phyloP scores from a whole-genome alignment of 2,113 vertebrate genomes.

The Callocephalon fimbriatum region DNA sequence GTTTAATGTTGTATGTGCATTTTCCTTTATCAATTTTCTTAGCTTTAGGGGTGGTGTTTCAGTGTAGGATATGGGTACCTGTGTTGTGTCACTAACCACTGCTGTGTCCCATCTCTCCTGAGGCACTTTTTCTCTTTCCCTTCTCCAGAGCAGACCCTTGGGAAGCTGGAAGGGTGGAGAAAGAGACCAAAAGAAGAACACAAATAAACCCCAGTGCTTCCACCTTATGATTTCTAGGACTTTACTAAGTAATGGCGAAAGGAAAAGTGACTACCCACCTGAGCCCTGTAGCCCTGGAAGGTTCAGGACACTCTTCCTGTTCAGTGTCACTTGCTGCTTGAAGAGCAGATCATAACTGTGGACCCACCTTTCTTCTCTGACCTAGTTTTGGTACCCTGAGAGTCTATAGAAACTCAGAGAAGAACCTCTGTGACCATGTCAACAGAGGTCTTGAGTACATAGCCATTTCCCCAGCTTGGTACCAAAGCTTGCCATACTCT shows the following conservation, averaged over 20 bases:
- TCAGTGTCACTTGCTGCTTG: neutral
- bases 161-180: neutral
- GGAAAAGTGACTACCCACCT: neutral
- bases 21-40: neutral
- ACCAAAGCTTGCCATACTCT: neutral
- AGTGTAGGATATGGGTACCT: neutral
- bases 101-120: rapidly evolving
- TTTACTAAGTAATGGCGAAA: neutral
- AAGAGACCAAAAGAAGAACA: neutral
- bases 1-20: rapidly evolving
- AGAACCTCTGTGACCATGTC: neutral
- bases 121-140: neutral
- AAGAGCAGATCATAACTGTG: neutral
- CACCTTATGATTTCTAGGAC: neutral
- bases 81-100: neutral
- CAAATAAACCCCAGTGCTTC: neutral
- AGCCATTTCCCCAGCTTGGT: neutral
- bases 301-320: neutral
- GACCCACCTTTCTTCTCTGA: neutral
- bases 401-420: neutral
- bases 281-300: neutral
- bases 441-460: neutral
- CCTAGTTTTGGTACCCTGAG: neutral
- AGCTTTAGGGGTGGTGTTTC: neutral
- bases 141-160: neutral